phyloP scores from a whole-genome alignment of 2,888 invertebrate species.

The Seladonia tumulorum region DNA sequence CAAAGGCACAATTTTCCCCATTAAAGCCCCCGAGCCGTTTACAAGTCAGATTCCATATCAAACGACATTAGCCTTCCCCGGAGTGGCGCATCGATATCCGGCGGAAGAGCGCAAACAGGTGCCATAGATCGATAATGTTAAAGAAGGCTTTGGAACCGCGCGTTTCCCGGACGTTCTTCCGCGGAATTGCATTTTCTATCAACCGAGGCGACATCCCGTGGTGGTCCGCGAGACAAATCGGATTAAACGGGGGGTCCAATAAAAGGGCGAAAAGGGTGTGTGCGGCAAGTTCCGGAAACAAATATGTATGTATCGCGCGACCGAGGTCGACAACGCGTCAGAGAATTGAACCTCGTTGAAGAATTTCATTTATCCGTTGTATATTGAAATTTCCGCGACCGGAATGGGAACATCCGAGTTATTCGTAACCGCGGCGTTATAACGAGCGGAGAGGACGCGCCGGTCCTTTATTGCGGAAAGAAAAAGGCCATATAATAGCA shows the following conservation, averaged over 20 bases:
- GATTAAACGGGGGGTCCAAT: neutral
- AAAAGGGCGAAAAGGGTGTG: neutral
- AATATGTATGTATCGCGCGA: neutral
- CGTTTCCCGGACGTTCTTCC: neutral
- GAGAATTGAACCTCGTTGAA: conserved; percentile 22
- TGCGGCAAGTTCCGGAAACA: conserved; percentile 1
- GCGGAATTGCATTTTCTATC: neutral
- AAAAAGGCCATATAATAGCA: conserved; percentile 65
- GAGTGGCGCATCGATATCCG: no score
- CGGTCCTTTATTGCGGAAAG: conserved; percentile 64
- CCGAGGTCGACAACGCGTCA: neutral
- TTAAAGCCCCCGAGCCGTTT: no score
- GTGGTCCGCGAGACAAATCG: neutral
- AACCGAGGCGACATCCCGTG: neutral
- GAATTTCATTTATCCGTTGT: conserved; percentile 48
- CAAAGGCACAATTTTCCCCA: no score
- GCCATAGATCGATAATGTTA: neutral
- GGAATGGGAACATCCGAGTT: conserved; percentile 13
- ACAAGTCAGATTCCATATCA: no score
- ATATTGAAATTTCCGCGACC: conserved; percentile 73
- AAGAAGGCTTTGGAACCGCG: neutral
- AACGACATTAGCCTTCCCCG: no score
- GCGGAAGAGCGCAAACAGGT: no score
- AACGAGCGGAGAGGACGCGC: conserved; percentile 44
- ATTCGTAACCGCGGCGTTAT: conserved; percentile 31